Conservation (phyloP, 2,888 invertebrate genomes). For the Aspidiotus rigidus region DNA sequence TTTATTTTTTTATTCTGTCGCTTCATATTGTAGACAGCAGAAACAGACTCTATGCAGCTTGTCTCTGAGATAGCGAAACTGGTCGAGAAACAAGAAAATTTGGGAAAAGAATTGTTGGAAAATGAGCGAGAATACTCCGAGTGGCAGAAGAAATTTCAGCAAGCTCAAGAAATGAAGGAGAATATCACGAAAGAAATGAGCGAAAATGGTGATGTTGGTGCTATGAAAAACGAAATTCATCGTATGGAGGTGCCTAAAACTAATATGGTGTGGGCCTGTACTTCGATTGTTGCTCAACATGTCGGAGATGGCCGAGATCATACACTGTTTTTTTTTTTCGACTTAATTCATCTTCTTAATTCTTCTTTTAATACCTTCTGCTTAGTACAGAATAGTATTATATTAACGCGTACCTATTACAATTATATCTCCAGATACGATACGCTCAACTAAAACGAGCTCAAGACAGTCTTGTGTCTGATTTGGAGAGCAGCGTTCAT, state of each 20-base stretch:
- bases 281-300: conserved; percentile 2
- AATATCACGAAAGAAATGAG: conserved; percentile 57
- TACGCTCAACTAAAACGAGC: conserved; percentile 48
- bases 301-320: too few relatives aligned
- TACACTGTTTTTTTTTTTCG: too few relatives aligned
- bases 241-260: conserved; percentile 58
- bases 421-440: conserved; percentile 42
- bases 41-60: conserved; percentile 5
- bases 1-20: too few relatives aligned
- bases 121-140: conserved; percentile 59
- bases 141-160: conserved; percentile 68
- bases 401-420: too few relatives aligned
- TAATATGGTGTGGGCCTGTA: neutral
- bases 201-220: conserved; percentile 59
- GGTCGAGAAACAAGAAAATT: conserved; percentile 1
- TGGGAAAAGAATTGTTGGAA: conserved; percentile 56
- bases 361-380: too few relatives aligned
- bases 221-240: conserved; percentile 72
- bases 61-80: conserved; percentile 12
- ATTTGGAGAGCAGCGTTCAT: conserved; percentile 56
- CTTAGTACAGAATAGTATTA: too few relatives aligned
- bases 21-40: neutral
- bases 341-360: too few relatives aligned
- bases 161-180: conserved; percentile 62
- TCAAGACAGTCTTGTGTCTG: conserved; percentile 53